Conservation (phyloP, 2,888 invertebrate genomes). For the Microdon myrmicae region DNA sequence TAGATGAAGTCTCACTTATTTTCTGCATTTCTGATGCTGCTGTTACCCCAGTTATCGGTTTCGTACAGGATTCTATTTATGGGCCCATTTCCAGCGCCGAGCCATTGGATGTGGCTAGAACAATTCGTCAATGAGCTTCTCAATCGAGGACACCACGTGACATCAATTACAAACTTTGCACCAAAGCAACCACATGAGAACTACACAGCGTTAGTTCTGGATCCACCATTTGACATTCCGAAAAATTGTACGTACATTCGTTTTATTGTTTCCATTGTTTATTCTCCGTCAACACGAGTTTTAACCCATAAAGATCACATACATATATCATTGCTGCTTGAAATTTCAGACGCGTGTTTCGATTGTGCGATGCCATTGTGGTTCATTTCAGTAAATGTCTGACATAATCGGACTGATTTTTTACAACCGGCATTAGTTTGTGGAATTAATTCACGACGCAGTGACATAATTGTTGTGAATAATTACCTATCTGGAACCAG, state of each 20-base stretch:
- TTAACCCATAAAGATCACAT: too few relatives aligned
- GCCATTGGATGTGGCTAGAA: constrained; percentile 67
- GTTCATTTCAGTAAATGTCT: too few relatives aligned
- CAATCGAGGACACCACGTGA: constrained; percentile 67
- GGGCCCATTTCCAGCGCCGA: constrained; percentile 66
- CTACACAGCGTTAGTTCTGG: constrained; percentile 65
- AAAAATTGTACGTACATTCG: constrained; percentile 61
- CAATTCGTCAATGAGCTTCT: constrained; percentile 63
- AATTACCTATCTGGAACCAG: too few relatives aligned
- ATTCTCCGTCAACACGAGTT: too few relatives aligned
- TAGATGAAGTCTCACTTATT: constrained; percentile 28
- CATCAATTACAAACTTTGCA: constrained; percentile 61
- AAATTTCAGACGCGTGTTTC: too few relatives aligned
- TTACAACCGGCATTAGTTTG: too few relatives aligned
- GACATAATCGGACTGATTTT: too few relatives aligned
- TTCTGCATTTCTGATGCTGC: constrained; percentile 4
- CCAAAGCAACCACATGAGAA: constrained; percentile 65
- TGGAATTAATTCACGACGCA: too few relatives aligned
- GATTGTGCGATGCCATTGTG: too few relatives aligned
- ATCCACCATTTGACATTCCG: constrained; percentile 63
- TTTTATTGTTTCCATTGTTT: too few relatives aligned
- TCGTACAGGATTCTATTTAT: constrained; percentile 62
- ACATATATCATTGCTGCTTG: too few relatives aligned
- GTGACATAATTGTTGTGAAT: too few relatives aligned
- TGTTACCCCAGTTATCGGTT: constrained; percentile 1